Evolutionary conservation across 64 coral and sea anemone species (phyloP).

Genomic region (Actinia tenebrosa): DNA sequence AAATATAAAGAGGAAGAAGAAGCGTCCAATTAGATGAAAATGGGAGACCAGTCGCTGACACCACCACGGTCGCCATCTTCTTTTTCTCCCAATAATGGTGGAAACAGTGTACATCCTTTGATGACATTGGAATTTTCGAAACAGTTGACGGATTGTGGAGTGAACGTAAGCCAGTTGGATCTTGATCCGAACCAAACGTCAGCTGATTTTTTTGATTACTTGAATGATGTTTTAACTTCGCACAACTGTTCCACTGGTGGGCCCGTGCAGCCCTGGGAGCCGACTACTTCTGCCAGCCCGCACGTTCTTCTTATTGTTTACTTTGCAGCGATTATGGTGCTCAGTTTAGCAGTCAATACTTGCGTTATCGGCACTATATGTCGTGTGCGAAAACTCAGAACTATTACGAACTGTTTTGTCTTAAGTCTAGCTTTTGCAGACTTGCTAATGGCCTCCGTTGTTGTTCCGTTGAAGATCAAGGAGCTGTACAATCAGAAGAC

Average conservation of each 20-base stretch:
- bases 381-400: conserved; percentile 50
- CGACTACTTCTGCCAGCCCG: not conserved
- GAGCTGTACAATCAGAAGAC: not conserved
- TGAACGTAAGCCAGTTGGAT: not conserved
- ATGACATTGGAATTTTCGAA: not conserved
- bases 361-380: conserved; percentile 49
- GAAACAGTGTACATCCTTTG: not conserved
- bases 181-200: not conserved
- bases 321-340: conserved; percentile 39
- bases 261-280: not conserved
- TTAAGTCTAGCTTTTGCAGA: conserved; percentile 67
- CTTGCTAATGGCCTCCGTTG: conserved; percentile 42
- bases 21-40: not conserved
- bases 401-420: conserved; percentile 71
- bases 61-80: not conserved
- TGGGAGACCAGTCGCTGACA: not conserved
- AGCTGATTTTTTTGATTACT: not conserved
- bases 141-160: not conserved
- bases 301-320: conserved; percentile 32
- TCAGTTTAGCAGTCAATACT: conserved; percentile 47
- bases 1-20: not conserved
- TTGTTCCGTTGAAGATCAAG: conserved; percentile 54
- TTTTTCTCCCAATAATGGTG: not conserved
- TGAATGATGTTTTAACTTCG: not conserved
- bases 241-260: not conserved